phyloP scores from a whole-genome alignment of 2,797 vertebrate species.

The Parambassis ranga region DNA sequence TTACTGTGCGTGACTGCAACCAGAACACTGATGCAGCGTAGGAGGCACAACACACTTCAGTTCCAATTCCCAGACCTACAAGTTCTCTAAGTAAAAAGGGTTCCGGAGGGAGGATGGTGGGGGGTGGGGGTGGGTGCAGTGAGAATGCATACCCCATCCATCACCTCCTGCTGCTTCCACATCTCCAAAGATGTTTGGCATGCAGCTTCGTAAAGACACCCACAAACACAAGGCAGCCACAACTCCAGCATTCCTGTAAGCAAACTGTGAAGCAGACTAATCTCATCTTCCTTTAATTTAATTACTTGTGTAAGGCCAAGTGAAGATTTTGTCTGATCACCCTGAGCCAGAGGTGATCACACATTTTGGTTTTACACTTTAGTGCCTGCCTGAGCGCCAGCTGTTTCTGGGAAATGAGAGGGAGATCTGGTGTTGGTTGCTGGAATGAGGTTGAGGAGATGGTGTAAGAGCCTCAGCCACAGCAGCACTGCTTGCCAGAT shows the following conservation, averaged over 20 bases:
- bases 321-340: slow-evolving; percentile 26
- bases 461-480: slow-evolving; percentile 5
- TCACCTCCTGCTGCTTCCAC: slow-evolving; percentile 40
- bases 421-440: slow-evolving; percentile 5
- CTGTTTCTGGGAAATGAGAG: slow-evolving; percentile 51
- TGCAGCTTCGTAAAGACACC: slow-evolving; percentile 22
- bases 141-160: slow-evolving; percentile 44
- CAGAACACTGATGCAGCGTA: slow-evolving; percentile 53
- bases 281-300: slow-evolving; percentile 37
- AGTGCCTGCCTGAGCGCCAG: slow-evolving; percentile 22
- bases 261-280: slow-evolving; percentile 35
- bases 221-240: slow-evolving; percentile 12
- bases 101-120: slow-evolving; percentile 28
- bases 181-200: slow-evolving; percentile 34
- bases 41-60: slow-evolving; percentile 53
- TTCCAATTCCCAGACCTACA: slow-evolving; percentile 48
- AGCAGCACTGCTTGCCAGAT: slow-evolving; percentile 15
- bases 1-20: slow-evolving; percentile 70
- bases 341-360: slow-evolving; percentile 47
- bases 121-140: no score
- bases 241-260: slow-evolving; percentile 40
- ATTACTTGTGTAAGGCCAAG: slow-evolving; percentile 55
- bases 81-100: slow-evolving; percentile 36
- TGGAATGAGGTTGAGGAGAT: slow-evolving; percentile 18
- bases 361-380: slow-evolving; percentile 41